Evolutionary conservation across 2,888 invertebrate genomes (phyloP).

Genomic region (Drosophila lutescens): DNA sequence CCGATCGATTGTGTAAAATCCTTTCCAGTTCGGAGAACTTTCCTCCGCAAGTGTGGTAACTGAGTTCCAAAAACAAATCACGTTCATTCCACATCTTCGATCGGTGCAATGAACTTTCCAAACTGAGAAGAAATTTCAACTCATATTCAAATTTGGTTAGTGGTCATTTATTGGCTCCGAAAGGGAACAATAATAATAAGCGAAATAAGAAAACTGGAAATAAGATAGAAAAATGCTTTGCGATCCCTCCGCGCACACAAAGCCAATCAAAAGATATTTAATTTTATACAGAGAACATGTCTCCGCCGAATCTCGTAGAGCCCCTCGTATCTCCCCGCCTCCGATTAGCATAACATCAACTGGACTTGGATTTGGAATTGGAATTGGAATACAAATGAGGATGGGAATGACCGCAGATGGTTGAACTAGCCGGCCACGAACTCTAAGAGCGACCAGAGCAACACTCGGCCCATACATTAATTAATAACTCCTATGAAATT

Average conservation of each 20-base stretch:
- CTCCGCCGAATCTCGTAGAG: constrained; percentile 33
- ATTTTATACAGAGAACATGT: constrained; percentile 77
- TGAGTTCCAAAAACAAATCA: background rate
- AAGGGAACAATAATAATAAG: constrained; percentile 55
- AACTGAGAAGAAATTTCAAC: constrained; percentile 45
- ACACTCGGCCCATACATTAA: constrained; percentile 59
- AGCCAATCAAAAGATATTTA: constrained; percentile 72
- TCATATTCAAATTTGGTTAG: constrained; percentile 64
- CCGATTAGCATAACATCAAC: constrained; percentile 75
- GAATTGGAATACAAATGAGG: constrained; percentile 36
- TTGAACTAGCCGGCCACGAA: constrained; percentile 1
- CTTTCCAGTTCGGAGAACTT: constrained; percentile 54
- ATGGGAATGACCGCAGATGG: constrained; percentile 68
- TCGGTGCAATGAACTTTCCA: constrained; percentile 67
- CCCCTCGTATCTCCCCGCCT: constrained; percentile 35
- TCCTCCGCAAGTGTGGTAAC: background rate
- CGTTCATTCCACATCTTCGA: background rate
- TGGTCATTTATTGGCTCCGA: constrained; percentile 55
- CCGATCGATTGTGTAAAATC: constrained; percentile 42
- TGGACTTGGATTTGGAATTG: constrained; percentile 47
- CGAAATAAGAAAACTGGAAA: constrained; percentile 57
- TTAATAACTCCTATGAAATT: constrained; percentile 68
- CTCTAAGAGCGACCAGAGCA: constrained; percentile 17
- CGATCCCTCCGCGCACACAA: constrained; percentile 55
- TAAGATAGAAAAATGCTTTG: constrained; percentile 53